Evolutionary conservation across 2,888 invertebrate genomes (phyloP).

Genomic region (Hermaeophaga mercurialis): DNA sequence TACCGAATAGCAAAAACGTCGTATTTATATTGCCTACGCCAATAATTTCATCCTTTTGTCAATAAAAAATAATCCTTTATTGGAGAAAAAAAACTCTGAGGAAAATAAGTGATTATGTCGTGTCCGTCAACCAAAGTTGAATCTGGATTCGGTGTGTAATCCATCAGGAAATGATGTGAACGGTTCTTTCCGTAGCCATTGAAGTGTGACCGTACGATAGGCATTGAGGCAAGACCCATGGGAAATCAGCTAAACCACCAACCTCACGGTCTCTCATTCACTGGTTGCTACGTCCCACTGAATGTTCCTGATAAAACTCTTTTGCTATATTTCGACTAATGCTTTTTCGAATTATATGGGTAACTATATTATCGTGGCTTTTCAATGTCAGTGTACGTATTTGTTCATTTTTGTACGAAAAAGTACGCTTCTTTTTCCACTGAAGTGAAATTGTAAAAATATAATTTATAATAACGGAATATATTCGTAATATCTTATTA

Average conservation of each 20-base stretch:
- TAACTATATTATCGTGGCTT: not conserved
- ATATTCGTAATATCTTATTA: no score
- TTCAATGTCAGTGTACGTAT: no score
- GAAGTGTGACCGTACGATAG: constrained; percentile 59
- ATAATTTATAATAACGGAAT: no score
- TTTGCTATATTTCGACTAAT: constrained; percentile 18
- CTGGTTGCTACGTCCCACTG: constrained; percentile 19
- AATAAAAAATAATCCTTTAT: constrained; percentile 6
- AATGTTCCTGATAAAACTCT: constrained; percentile 27
- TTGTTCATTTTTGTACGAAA: no score
- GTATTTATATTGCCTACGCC: no score
- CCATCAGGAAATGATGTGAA: constrained; percentile 49
- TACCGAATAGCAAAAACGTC: no score
- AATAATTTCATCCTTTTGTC: not conserved
- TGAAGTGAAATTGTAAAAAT: no score
- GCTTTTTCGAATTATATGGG: constrained; percentile 17
- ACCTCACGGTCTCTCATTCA: constrained; percentile 15
- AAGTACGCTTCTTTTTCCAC: no score
- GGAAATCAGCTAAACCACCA: constrained; percentile 54
- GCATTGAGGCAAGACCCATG: constrained; percentile 53
- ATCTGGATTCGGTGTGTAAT: constrained; percentile 42
- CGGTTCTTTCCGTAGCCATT: constrained; percentile 54
- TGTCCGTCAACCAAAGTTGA: constrained; percentile 42
- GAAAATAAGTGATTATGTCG: constrained; percentile 32
- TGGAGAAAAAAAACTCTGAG: constrained; percentile 3